These are phyloP conservation scores for Xenentodon cancila DNA, from an alignment of 2,797 vertebrate genomes.

Conservation along the genomic window DNA sequence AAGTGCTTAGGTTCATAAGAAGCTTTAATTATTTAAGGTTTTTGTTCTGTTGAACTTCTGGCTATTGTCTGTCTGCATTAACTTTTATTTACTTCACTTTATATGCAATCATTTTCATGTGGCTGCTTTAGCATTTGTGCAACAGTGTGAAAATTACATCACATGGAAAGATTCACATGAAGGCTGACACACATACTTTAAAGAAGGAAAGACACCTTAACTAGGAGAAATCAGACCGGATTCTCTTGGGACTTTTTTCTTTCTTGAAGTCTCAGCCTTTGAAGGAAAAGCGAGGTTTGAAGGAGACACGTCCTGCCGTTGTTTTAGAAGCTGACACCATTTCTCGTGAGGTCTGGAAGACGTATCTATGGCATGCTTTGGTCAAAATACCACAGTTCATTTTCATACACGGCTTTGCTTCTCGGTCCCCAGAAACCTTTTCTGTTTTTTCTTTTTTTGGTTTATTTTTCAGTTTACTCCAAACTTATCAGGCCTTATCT, in stretches of 20 bases:
- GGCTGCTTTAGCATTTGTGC: constrained; percentile 15
- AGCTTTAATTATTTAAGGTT: constrained; percentile 34
- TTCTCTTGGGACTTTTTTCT: constrained; percentile 23
- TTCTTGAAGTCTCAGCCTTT: constrained; percentile 12
- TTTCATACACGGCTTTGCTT: no score
- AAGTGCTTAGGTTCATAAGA: constrained; percentile 19
- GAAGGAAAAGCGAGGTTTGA: constrained; percentile 10
- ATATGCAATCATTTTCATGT: constrained; percentile 22
- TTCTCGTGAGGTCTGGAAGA: no score
- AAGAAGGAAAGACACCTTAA: constrained; percentile 38
- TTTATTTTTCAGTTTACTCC: no score
- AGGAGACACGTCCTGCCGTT: no score
- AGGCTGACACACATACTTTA: constrained; percentile 18
- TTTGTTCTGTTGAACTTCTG: constrained; percentile 28
- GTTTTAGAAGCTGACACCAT: no score
- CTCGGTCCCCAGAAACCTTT: no score
- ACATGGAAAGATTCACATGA: constrained; percentile 25
- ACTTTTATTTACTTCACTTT: constrained; percentile 9
- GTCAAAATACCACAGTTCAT: no score
- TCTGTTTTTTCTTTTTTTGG: no score
- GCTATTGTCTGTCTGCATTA: constrained; percentile 28
- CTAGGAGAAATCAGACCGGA: constrained; percentile 29
- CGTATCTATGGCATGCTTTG: no score
- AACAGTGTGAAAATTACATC: constrained; percentile 48
- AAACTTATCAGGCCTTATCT: no score